Base-by-base conservation (phyloP, 2,888 invertebrate species). In the Phyto melanocephala region DNA sequence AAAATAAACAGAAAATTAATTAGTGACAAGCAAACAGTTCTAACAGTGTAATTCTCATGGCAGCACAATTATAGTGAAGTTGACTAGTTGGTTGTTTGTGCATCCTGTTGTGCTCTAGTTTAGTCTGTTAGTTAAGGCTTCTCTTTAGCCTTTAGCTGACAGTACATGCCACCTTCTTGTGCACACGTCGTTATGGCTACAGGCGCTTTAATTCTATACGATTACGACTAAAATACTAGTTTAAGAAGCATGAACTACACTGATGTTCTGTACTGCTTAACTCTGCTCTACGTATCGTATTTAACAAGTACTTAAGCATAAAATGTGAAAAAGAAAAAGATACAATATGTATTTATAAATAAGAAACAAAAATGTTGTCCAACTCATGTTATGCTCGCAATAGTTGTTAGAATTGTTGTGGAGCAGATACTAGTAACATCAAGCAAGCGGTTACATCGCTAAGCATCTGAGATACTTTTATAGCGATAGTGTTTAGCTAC, bases 111-210 rank as follows among this genome's bases (percentile, higher is more conserved):
- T 76, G 82, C 82, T 82, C 75, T 62, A 71, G 71, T 76, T 76
- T 72, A 20, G 47, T 52, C 56, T 60, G 67, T 67, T 68, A 80
- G 60, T 80, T 58, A 80, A 37, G 62, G 60, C 71, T 77, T 67
- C 67, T 77, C 68, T 68, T 65, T 62, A 75, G 80, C 77, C 80
- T 77, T 67, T 78, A 70, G 83, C 82, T 81, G 84, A 85, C 85
- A 85, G 82, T 78, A 77, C 81, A 83, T 80, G 81, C 84, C 84
- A 85, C 84, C 82, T 79, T 81, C 81, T 79, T 71, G 68, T 70
- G 80, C 75, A 80, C 83, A 83, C 80, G 77, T 77, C 54, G 74
- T 80, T 77, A 60, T 80, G 76, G 62, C 79, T 79, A 60, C 54
- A 74, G 80, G 76, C 83, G 65, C 42, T 83, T 76, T 56, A 65